These are phyloP conservation scores for Calliopum simillimum DNA, from an alignment of 2,888 invertebrate species.

Conservation along the genomic window DNA sequence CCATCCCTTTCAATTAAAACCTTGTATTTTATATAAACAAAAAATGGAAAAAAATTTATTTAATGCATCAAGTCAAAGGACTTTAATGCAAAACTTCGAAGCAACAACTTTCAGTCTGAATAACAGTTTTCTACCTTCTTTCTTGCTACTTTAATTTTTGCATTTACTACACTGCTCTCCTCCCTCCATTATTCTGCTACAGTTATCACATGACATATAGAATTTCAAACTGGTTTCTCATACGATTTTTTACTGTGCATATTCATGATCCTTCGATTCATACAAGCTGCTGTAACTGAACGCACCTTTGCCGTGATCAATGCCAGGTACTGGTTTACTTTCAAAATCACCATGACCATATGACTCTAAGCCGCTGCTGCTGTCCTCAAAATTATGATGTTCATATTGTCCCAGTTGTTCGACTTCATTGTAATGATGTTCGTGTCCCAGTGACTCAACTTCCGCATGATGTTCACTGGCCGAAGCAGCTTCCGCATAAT, in stretches of 20 bases:
- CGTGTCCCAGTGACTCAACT: constrained; percentile 44
- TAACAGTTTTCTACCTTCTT: too few species aligned
- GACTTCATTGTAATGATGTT: constrained; percentile 44
- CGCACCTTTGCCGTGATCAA: constrained; percentile 64
- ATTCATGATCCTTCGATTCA: constrained; percentile 54
- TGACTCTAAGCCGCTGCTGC: constrained; percentile 39
- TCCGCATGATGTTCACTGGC: constrained; percentile 45
- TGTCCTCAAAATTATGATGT: constrained; percentile 27
- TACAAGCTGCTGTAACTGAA: constrained; percentile 64
- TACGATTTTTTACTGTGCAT: background rate
- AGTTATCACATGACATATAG: background rate
- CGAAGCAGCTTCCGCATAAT: constrained; percentile 51
- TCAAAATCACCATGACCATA: constrained; percentile 42
- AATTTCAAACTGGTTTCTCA: background rate
- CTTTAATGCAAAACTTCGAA: too few species aligned
- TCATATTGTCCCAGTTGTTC: constrained; percentile 39
- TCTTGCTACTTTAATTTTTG: too few species aligned
- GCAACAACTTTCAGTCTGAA: too few species aligned
- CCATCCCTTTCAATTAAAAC: too few species aligned
- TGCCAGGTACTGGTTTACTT: constrained; percentile 58
- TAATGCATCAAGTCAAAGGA: too few species aligned
- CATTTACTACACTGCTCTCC: too few species aligned
- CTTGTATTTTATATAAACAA: too few species aligned
- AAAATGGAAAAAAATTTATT: too few species aligned
- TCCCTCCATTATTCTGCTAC: background rate